Base-by-base conservation (phyloP, 2,888 invertebrate species). In the Gonocerus acuteangulatus region DNA sequence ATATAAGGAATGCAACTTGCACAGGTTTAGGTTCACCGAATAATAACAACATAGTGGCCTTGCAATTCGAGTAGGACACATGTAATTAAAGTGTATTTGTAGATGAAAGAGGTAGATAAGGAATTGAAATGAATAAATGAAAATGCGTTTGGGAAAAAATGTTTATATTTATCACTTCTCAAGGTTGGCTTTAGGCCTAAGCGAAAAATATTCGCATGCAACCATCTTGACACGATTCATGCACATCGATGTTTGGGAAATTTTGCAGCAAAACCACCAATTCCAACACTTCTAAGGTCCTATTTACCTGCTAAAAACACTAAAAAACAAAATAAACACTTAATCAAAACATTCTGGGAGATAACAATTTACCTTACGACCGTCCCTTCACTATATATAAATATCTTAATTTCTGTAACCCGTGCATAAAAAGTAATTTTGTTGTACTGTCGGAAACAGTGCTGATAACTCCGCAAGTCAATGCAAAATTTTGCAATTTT, bases 141-240 rank as follows among this genome's bases (percentile, higher is more conserved):
- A 59, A 61, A 51, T 52, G 52, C 21, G 48, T 56, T 48, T 45
- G 51, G 48, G 51, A 45, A 60, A 34, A 39, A 54, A 27, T 36
- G 62, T 62, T 62, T 47, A 61, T 59, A 64, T 62, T 61, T 61
- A 62, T 64, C 61, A 32, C 51, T 56, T 57, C 67, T 69, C 67
- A 69, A 69, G 69, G 69, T 65, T 62, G 66, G 54, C 62, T 62
- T 58, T 63, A 68, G 66, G 68, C 68, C 68, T 69, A 69, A 67
- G 70, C 71, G 68, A 70, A 69, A 70, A 69, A 69, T 69, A 70
- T 70, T 70, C 69, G 69, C 71, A 69, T 70, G 70, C 71, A 71
- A 71, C 71, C 71, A 71, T 71, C 71, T 71, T 71, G 71, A 70
- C 71, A 71, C 70, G 70, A 70, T 66, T 69, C 70, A 69, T 68